Percentiles rank a stretch among this genome's conserved stretches.
These are phyloP conservation scores for Peromyscus californicus DNA, from an alignment of 2,113 vertebrate genomes.

Conservation along the genomic window DNA sequence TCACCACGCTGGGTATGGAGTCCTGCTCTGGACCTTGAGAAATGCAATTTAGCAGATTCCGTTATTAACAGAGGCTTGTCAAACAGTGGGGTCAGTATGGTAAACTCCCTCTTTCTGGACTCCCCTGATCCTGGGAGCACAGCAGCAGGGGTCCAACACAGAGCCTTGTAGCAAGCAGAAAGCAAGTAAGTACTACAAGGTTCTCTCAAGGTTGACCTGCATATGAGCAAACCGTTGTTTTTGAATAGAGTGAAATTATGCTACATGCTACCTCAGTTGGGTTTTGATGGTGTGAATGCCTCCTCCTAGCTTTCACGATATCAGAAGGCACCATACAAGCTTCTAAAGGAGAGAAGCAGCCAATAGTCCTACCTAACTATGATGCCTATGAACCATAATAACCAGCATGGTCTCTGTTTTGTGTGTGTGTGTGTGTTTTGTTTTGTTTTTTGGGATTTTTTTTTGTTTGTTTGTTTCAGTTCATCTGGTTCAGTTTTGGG, in stretches of 20 bases:
- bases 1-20: background rate
- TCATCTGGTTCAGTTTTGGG: conserved; percentile 48
- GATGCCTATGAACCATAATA: background rate
- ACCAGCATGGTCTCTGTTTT: background rate
- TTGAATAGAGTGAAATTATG: background rate
- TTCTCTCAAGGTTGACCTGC: conserved; percentile 13
- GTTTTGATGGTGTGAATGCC: background rate
- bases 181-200: background rate
- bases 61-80: conserved; percentile 22
- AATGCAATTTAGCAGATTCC: background rate
- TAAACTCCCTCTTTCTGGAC: background rate
- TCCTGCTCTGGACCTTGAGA: background rate
- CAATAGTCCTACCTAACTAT: background rate
- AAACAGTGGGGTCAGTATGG: background rate
- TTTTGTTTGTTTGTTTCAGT: background rate
- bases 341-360: background rate
- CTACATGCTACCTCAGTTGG: background rate
- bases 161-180: background rate
- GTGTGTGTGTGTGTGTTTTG: background rate
- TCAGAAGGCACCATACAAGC: background rate
- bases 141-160: background rate
- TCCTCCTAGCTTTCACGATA: too few species aligned
- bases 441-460: background rate
- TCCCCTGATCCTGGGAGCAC: background rate
- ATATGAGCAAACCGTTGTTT: background rate